These are phyloP conservation scores for Neosalanx taihuensis DNA, from an alignment of 2,797 vertebrate genomes.

Conservation along the genomic window DNA sequence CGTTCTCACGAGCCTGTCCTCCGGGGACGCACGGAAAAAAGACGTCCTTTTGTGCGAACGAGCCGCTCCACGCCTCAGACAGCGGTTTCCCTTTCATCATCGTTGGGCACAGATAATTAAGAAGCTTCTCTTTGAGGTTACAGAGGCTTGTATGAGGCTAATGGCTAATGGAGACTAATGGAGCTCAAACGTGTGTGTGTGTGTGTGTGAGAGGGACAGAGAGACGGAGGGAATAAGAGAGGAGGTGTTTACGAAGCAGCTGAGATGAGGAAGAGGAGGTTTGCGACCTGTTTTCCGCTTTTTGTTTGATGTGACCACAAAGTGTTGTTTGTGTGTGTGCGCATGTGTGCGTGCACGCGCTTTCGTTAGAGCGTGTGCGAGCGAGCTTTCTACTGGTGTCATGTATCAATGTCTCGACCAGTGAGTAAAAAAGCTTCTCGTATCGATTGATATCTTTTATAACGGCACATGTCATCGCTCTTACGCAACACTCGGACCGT, in stretches of 20 bases:
- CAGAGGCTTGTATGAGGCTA: conserved; percentile 51
- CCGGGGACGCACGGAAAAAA: not conserved
- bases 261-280: not conserved
- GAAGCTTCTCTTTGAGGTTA: conserved; percentile 37
- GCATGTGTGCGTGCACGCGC: too few relatives aligned
- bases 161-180: conserved; percentile 56
- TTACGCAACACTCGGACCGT: not conserved
- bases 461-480: too few relatives aligned
- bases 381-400: not conserved
- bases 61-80: conserved; percentile 21
- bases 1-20: too few relatives aligned
- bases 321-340: not conserved
- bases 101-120: conserved; percentile 53
- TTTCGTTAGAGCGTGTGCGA: not conserved
- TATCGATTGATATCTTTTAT: not conserved
- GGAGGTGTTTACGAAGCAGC: conserved; percentile 17
- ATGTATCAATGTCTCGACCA: not conserved
- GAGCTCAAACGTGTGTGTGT: conserved; percentile 25
- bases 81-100: conserved; percentile 42
- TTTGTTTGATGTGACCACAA: conserved; percentile 56
- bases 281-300: conserved; percentile 10
- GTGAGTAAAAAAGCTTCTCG: not conserved
- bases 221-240: too few relatives aligned
- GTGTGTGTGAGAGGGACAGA: conserved; percentile 26
- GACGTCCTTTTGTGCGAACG: not conserved